These are phyloP conservation scores for Ptychobarbus kaznakovi DNA, from an alignment of 2,797 vertebrate genomes.

Conservation along the genomic window DNA sequence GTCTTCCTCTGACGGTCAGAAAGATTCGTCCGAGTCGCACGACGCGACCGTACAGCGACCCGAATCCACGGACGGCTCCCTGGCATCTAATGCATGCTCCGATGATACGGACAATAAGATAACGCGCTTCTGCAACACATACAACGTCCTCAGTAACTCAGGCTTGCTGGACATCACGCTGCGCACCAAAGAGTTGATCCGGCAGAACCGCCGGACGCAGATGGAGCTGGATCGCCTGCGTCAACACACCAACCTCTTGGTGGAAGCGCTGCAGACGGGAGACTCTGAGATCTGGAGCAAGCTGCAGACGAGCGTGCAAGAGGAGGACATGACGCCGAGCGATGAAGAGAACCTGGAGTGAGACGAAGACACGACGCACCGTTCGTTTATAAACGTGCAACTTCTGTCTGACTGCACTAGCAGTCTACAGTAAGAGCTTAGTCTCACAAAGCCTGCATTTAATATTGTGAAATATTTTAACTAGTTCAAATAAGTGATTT, in stretches of 20 bases:
- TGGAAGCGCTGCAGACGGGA: constrained; percentile 82
- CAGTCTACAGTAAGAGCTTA: too few species aligned
- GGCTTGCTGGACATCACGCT: constrained; percentile 91
- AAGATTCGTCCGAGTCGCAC: constrained; percentile 59
- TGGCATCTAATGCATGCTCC: neutral
- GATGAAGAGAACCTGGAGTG: neutral
- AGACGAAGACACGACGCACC: neutral
- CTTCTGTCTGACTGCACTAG: neutral
- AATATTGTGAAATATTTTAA: too few species aligned
- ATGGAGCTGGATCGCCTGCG: constrained; percentile 85
- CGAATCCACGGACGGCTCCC: constrained; percentile 32
- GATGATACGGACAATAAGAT: constrained; percentile 73
- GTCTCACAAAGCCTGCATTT: too few species aligned
- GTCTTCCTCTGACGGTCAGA: constrained; percentile 62
- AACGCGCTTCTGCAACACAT: constrained; percentile 91
- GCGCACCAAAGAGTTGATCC: constrained; percentile 91
- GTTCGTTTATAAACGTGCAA: neutral
- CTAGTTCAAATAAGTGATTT: too few species aligned
- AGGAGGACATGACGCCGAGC: constrained; percentile 58
- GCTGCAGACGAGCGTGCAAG: constrained; percentile 80
- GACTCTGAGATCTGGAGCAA: constrained; percentile 80
- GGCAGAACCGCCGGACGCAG: constrained; percentile 90
- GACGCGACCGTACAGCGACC: constrained; percentile 53
- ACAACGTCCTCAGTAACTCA: constrained; percentile 87
- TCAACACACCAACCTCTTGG: constrained; percentile 84